Evolutionary conservation across 2,113 vertebrate genomes (phyloP).

Genomic region (Actinemys pallida): DNA sequence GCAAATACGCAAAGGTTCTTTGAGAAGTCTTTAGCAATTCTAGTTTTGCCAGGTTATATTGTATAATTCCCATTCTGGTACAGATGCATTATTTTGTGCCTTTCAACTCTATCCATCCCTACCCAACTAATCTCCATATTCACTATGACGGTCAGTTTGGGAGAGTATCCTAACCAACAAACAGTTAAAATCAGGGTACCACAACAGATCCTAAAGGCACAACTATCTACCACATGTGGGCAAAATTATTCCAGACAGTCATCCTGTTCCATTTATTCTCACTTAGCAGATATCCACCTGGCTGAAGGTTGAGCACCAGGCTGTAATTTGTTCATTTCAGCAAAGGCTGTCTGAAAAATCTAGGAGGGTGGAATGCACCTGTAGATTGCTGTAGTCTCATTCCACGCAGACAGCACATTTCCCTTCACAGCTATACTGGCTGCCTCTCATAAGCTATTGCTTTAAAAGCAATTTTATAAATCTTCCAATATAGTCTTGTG

Average conservation of each 20-base stretch:
- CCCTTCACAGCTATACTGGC: neutral
- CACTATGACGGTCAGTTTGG: conserved; percentile 6
- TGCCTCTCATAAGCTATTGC: neutral
- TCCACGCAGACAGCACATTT: neutral
- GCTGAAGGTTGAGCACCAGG: neutral
- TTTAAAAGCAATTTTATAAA: conserved; percentile 31
- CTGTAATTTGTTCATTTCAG: neutral
- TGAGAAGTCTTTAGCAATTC: conserved; percentile 34
- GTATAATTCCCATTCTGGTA: neutral
- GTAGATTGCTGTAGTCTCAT: neutral
- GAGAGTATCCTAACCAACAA: neutral
- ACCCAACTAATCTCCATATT: conserved; percentile 2
- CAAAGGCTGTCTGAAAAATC: conserved; percentile 23
- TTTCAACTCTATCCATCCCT: conserved; percentile 18
- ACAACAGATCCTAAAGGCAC: neutral
- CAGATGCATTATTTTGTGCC: neutral
- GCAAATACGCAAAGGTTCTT: neutral
- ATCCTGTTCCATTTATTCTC: neutral
- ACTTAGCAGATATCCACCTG: conserved; percentile 15
- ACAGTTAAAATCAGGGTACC: neutral
- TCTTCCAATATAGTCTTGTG: conserved; percentile 20
- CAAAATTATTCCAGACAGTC: conserved; percentile 6
- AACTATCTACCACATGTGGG: neutral
- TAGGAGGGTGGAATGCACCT: neutral
- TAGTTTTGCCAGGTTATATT: neutral